Base-by-base conservation (phyloP, 92 coral and sea anemone genomes). In the Nematostella vectensis region DNA sequence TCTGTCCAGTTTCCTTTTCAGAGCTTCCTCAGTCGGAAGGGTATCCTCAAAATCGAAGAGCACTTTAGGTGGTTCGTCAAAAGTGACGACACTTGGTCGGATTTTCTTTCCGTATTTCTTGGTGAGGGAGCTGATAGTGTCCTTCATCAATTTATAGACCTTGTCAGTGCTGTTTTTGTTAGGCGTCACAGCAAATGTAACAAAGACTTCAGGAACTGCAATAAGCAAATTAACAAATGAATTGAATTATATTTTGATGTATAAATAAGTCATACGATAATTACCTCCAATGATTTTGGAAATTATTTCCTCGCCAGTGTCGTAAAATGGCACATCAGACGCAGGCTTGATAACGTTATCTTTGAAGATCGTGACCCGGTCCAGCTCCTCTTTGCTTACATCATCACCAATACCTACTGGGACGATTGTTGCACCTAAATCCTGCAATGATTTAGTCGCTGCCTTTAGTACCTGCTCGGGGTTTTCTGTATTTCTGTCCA, bases 221-320 rank as follows among this genome's bases (percentile, higher is more conserved):
- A 13, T 0, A 47, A 1, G 15, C 42, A 36, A 8, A n/a, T n/a
- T n/a, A n/a, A n/a, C n/a, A n/a, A n/a, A n/a, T n/a, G n/a, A n/a
- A n/a, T n/a, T n/a, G n/a, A n/a, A n/a, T n/a, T n/a, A n/a, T n/a
- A n/a, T n/a, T n/a, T n/a, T n/a, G n/a, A n/a, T 36, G 42, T 36
- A 36, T 36, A 36, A 8, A 36, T 15, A 15, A 36, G 9, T 8
- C 42, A 15, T 36, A 36, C 42, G 42, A 8, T 64, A 64, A 59
- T 50, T 39, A 64, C 70, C 19, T 16, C 70, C 70, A 39, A 64
- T 64, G 13, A 64, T 64, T 36, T 53, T 64, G 4, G 61, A 13
- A 3, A 64, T 64, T 13, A 64, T 64, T 36, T 64, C 70, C 45
- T 64, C 70, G 24, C 70, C 70, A 25, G 39, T 64, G 24, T 64